Percentiles rank a stretch among this genome's conserved stretches.
phyloP scores from a whole-genome alignment of 2,113 vertebrate species.

The Pterophyllum scalare region DNA sequence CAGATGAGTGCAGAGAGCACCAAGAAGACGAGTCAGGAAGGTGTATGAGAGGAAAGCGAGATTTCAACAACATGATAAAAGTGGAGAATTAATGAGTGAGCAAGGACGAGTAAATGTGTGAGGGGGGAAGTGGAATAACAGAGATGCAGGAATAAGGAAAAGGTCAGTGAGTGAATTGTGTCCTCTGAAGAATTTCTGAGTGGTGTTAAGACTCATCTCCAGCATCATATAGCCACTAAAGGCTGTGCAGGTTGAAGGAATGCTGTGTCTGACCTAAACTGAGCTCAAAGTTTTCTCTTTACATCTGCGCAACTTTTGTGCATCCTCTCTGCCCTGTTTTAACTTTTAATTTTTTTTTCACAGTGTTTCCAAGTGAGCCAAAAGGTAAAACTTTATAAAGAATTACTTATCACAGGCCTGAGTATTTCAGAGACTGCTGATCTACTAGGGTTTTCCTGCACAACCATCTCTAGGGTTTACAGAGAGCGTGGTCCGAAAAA shows the following conservation, averaged over 20 bases:
- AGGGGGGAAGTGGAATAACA: neutral
- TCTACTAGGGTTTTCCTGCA: neutral
- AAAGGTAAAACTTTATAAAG: neutral
- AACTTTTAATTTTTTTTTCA: neutral
- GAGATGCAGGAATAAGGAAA: neutral
- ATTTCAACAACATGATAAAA: slow-evolving; percentile 41
- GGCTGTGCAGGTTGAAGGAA: neutral
- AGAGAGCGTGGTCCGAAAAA: neutral
- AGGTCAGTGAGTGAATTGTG: slow-evolving; percentile 53
- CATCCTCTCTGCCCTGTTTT: neutral
- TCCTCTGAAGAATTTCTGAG: slow-evolving; percentile 55
- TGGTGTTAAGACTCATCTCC: slow-evolving; percentile 27
- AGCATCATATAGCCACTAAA: neutral
- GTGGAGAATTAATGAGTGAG: slow-evolving; percentile 46
- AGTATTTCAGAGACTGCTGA: neutral
- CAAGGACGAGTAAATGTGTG: slow-evolving; percentile 2
- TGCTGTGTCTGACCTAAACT: neutral
- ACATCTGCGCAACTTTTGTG: neutral
- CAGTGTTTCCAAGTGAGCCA: neutral
- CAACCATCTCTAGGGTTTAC: neutral
- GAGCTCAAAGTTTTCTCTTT: neutral
- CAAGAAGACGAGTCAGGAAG: neutral
- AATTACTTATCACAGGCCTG: neutral
- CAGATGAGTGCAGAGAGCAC: neutral
- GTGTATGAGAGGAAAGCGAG: slow-evolving; percentile 6